Base-by-base conservation (phyloP, 2,888 invertebrate species). In the Nasonia oneida region DNA sequence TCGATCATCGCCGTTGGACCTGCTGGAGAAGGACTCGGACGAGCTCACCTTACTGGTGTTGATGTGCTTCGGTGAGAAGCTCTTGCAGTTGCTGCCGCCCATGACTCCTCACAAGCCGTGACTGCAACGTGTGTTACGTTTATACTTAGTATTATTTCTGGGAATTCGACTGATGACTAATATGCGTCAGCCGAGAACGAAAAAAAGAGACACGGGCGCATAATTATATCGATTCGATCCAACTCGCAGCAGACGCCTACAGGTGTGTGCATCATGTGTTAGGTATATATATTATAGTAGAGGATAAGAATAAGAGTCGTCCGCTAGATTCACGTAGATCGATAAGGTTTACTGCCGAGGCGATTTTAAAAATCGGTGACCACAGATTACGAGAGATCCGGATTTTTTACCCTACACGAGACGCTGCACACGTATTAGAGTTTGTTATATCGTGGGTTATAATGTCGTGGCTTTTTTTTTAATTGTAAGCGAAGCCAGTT, bases 11-110 rank as follows among this genome's bases (percentile, higher is more conserved):
- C 77, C 33, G 39, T 67, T 75, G 12, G 81, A 78, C 73, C 81
- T 84, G 37, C 77, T 47, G 3, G 86, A 78, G 15, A 84, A 84
- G n/a, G 87, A 83, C 23, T 47, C 61, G 5, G 87, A 85, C 18
- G 87, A 42, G 57, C 81, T 88, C 75, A 83, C 84, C 81, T 88
- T 89, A 33, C 87, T 78, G 78, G 88, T 89, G 75, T 85, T 88
- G 29, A 29, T 29, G n/a, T 61, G 57, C n/a, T 88, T 90, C 81
- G 89, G 89, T 6, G 90, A 91, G 85, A 91, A 91, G 70, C 90
- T 90, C 87, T 90, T 91, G 83, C 91, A 89, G 84, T 89, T 89
- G 81, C 86, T 89, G 37, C 87, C 89, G 77, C 90, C 90, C 91
- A 90, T 90, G 14, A 39, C 15, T 76, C n/a, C 75, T 76, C 37